Conservation (phyloP, 2,113 vertebrate genomes). For the Silurus asotus region DNA sequence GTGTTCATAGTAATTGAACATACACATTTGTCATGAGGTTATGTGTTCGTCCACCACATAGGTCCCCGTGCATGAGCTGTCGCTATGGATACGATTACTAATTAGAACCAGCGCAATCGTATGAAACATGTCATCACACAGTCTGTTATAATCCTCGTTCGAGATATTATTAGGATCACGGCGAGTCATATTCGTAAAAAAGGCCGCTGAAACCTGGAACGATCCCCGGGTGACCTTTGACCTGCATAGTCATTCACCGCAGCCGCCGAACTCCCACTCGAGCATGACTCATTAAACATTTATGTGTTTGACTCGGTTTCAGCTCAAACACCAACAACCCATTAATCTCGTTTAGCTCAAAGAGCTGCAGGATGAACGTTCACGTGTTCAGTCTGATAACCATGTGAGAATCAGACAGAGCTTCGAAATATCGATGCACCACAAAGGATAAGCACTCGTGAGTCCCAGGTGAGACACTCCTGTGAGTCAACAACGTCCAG, state of each 20-base stretch:
- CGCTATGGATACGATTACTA: not conserved
- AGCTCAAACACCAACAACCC: constrained; percentile 22
- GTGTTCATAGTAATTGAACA: not conserved
- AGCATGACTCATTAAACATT: constrained; percentile 24
- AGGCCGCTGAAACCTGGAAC: not conserved
- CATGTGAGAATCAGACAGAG: constrained; percentile 24
- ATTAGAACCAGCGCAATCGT: not conserved
- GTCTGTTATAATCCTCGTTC: not conserved
- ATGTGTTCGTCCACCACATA: not conserved
- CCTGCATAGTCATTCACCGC: not conserved
- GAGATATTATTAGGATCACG: not conserved
- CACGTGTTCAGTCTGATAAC: constrained; percentile 12
- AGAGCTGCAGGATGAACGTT: constrained; percentile 9
- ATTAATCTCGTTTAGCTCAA: constrained; percentile 3
- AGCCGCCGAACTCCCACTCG: not conserved
- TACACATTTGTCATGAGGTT: not conserved
- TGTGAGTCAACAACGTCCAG: not conserved
- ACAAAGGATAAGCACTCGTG: not conserved
- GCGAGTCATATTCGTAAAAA: not conserved
- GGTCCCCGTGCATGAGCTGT: not conserved
- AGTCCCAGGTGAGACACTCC: not conserved
- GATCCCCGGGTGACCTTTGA: not conserved
- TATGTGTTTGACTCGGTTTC: constrained; percentile 12
- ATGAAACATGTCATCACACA: not conserved
- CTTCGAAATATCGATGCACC: constrained; percentile 25